Evolutionary conservation across 2,888 invertebrate genomes (phyloP).

Genomic region (Laothoe populi): DNA sequence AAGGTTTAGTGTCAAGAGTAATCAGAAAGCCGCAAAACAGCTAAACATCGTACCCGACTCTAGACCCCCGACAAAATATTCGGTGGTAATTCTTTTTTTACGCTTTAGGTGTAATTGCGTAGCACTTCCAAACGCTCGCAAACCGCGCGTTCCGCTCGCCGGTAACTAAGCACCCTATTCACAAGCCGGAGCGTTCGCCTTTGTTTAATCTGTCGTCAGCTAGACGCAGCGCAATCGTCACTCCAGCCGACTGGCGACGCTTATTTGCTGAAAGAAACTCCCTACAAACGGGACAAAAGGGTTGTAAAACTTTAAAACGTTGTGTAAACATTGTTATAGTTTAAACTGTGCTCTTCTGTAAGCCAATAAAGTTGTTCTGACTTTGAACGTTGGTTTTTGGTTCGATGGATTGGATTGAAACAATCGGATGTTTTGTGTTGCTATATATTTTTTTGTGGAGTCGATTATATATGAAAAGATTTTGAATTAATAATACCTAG

Average conservation of each 20-base stretch:
- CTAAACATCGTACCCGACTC: no score
- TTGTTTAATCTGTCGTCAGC: conserved; percentile 29
- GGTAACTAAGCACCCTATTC: conserved; percentile 2
- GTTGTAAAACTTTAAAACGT: conserved; percentile 20
- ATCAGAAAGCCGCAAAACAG: no score
- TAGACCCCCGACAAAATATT: no score
- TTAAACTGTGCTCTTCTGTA: neutral
- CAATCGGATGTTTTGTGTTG: neutral
- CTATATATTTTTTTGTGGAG: neutral
- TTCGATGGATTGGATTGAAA: neutral
- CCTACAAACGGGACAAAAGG: conserved; percentile 10
- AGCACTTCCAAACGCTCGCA: neutral
- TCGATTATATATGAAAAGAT: neutral
- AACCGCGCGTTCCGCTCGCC: neutral
- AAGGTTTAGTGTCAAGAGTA: no score
- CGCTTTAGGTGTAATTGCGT: no score
- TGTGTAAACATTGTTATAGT: conserved; percentile 8
- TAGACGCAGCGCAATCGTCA: conserved; percentile 24
- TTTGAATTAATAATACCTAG: no score
- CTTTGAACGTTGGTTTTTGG: neutral
- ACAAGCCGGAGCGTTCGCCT: conserved; percentile 26
- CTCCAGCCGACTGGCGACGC: neutral
- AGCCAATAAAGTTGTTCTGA: conserved; percentile 13
- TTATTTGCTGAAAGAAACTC: conserved; percentile 23
- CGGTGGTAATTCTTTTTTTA: no score